Conservation (phyloP, 2,113 vertebrate species). For the Prunella himalayana region DNA sequence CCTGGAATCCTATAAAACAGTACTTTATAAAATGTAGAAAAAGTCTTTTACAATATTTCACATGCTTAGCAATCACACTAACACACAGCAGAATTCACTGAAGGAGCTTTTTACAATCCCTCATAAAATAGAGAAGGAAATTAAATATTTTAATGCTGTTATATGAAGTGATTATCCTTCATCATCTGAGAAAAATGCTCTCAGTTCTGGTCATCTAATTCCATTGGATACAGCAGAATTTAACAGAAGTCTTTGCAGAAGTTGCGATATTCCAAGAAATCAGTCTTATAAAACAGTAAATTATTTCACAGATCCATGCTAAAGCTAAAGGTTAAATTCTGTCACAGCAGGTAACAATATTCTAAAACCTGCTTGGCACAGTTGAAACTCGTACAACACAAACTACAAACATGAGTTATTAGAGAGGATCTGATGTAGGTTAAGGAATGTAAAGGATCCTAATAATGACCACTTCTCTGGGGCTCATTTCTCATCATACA, state of each 20-base stretch:
- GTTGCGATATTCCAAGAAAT: background rate
- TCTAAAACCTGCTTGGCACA: background rate
- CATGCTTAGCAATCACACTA: background rate
- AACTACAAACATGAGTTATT: background rate
- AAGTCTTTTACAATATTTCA: background rate
- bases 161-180: background rate
- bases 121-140: slow-evolving; percentile 6
- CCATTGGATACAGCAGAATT: background rate
- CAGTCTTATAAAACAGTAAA: background rate
- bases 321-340: background rate
- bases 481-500: background rate
- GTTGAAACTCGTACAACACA: background rate
- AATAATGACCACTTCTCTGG: background rate
- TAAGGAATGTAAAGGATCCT: background rate
- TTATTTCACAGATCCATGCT: background rate
- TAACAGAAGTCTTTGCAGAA: background rate
- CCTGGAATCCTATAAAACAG: background rate
- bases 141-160: slow-evolving; percentile 16
- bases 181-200: background rate
- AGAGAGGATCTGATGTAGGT: background rate
- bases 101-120: background rate
- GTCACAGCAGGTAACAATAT: background rate
- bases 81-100: background rate
- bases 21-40: background rate
- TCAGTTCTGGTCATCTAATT: background rate